Base-by-base conservation (phyloP, 2,888 invertebrate species). In the Lasioglossum morio region DNA sequence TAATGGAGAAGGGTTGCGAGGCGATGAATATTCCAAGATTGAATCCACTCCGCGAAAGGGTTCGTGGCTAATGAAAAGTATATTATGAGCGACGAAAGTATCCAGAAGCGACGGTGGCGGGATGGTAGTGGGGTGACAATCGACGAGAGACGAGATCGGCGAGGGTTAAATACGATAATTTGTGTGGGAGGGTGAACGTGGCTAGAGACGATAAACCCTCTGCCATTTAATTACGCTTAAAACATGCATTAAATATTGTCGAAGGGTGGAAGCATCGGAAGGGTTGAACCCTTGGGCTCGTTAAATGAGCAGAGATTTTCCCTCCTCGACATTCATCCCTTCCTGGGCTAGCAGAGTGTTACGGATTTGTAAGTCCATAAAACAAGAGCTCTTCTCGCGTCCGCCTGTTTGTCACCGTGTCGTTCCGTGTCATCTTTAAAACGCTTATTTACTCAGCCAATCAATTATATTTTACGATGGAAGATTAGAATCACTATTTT, bases 241-340 rank as follows among this genome's bases (percentile, higher is more conserved):
- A 94, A 94, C 94, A 94, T 94, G 93, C 94, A 94, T 94, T 94
- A 94, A 94, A 94, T 94, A 94, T 94, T 93, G 94, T 94, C 92
- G 92, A 92, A 94, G 94, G 94, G 94, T 92, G 89, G n/a, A 88
- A 90, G 91, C 90, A 86, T 78, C 85, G 89, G 87, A 93, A 93
- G 94, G 94, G 93, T 94, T 94, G 89, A 93, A 92, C 93, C 93
- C 93, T 92, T 91, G 87, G 88, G 86, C 90, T 90, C 90, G 92
- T 93, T 92, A 92, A 93, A 92, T 89, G 92, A 91, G 92, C 93
- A 87, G 86, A 92, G 93, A 93, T 93, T 93, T 90, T 89, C 89
- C 88, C 88, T 91, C 81, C 48, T 79, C 79, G 77, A 77, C 63
- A 48, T 84, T 78, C 82, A 79, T 84, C 84, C 85, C 82, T 74